phyloP scores from a whole-genome alignment of 2,888 invertebrate species.

The Apodemia duryi region DNA sequence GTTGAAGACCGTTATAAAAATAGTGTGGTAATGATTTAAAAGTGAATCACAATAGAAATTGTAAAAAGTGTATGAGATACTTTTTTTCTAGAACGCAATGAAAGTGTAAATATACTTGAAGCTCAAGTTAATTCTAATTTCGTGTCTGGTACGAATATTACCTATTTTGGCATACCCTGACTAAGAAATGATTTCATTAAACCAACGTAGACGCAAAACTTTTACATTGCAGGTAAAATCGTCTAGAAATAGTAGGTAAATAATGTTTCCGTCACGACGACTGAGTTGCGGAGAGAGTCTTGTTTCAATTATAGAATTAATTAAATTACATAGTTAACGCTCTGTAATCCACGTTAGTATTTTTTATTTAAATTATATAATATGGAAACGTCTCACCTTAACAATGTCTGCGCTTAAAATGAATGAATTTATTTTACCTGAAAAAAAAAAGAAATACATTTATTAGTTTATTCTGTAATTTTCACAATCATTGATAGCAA shows the following conservation, averaged over 20 bases:
- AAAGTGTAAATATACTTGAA: conserved; percentile 1
- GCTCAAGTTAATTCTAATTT: conserved; percentile 1
- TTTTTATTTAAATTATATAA: conserved; percentile 11
- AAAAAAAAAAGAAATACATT: not conserved
- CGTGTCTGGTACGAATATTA: conserved; percentile 12
- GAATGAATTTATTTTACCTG: not conserved
- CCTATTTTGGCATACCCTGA: not conserved
- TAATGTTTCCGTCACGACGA: conserved; percentile 13
- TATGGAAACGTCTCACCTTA: conserved; percentile 11
- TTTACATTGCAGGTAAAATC: conserved; percentile 11
- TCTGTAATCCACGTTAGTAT: conserved; percentile 14
- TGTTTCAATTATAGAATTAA: conserved; percentile 12
- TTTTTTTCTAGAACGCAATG: not conserved
- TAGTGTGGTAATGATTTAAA: not conserved
- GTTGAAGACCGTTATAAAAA: not conserved
- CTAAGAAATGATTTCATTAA: not conserved
- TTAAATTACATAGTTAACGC: conserved; percentile 14
- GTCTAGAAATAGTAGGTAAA: conserved; percentile 3
- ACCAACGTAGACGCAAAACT: conserved; percentile 3
- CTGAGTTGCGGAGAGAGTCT: conserved; percentile 12
- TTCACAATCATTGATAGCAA: not conserved
- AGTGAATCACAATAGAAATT: conserved; percentile 1
- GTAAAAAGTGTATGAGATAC: not conserved
- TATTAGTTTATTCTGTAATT: not conserved
- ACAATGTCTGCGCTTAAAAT: conserved; percentile 2